Conservation (phyloP, 2,113 vertebrate species). For the Toxotes jaculatrix region DNA sequence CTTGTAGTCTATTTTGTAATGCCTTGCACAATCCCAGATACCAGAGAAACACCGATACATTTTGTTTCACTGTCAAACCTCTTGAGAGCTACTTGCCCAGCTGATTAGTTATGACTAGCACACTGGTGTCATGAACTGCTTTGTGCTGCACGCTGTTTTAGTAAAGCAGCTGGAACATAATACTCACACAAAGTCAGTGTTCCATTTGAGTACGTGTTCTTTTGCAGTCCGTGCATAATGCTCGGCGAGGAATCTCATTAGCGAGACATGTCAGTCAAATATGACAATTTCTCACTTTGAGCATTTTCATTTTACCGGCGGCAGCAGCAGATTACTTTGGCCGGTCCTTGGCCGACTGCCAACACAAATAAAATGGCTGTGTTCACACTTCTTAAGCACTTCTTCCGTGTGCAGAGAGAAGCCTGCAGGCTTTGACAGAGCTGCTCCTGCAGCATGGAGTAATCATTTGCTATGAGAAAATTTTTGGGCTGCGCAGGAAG, state of each 20-base stretch:
- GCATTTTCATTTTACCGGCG: slow-evolving; percentile 52
- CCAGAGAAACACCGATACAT: slow-evolving; percentile 21
- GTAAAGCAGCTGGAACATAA: slow-evolving; percentile 42
- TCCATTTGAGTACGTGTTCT: slow-evolving; percentile 47
- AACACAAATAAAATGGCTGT: slow-evolving; percentile 77
- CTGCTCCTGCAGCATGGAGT: slow-evolving; percentile 35
- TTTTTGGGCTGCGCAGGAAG: slow-evolving; percentile 24
- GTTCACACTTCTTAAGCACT: slow-evolving; percentile 69
- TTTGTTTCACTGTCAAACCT: slow-evolving; percentile 18
- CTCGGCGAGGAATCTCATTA: slow-evolving; percentile 62
- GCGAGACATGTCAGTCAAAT: slow-evolving; percentile 58
- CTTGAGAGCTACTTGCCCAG: slow-evolving; percentile 23
- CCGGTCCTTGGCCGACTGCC: slow-evolving; percentile 63
- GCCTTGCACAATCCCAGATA: slow-evolving; percentile 75
- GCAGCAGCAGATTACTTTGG: slow-evolving; percentile 63
- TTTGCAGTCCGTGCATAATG: slow-evolving; percentile 35
- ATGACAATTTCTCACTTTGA: slow-evolving; percentile 59
- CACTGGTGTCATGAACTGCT: slow-evolving; percentile 40
- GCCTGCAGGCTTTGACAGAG: slow-evolving; percentile 62
- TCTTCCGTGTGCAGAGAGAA: slow-evolving; percentile 53
- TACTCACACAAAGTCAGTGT: slow-evolving; percentile 46
- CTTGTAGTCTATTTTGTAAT: slow-evolving; percentile 32
- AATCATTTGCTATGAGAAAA: slow-evolving; percentile 50
- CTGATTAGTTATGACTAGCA: slow-evolving; percentile 38
- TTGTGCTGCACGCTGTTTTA: slow-evolving; percentile 33